Evolutionary conservation across 2,113 vertebrate species (phyloP).

Genomic region (Aythya baeri): DNA sequence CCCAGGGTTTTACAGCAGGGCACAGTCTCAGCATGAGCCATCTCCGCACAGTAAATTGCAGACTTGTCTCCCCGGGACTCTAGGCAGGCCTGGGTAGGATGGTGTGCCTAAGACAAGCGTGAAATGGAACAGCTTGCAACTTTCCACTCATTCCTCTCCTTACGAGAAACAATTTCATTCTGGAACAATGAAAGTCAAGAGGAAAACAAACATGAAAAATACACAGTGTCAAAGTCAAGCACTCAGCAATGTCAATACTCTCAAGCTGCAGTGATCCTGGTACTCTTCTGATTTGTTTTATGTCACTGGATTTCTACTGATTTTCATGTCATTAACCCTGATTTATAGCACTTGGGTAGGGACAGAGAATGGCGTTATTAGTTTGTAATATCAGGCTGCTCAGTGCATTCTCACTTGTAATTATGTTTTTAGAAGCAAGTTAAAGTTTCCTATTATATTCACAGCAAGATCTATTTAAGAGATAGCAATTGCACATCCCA

Average conservation of each 20-base stretch:
- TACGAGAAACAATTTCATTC: neutral
- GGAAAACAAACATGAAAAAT: neutral
- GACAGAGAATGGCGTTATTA: neutral
- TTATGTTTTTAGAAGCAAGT: neutral
- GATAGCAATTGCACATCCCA: neutral
- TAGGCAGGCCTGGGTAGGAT: neutral
- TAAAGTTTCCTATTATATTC: slow-evolving; percentile 18
- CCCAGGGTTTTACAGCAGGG: neutral
- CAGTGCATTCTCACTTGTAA: neutral
- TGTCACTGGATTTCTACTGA: neutral
- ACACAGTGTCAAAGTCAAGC: neutral
- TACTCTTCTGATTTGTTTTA: neutral
- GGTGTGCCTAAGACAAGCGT: neutral
- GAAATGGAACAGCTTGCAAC: neutral
- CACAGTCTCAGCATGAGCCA: neutral
- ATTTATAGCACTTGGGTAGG: neutral
- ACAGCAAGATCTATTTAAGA: slow-evolving; percentile 33
- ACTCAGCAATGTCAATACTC: neutral
- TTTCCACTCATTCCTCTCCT: neutral
- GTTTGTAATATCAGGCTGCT: neutral
- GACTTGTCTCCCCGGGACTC: neutral
- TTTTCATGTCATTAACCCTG: neutral
- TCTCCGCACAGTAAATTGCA: neutral
- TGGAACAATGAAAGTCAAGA: neutral
- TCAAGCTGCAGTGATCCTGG: neutral